Conservation (phyloP, 1,140 invertebrate species). For the Trichoplusia ni region DNA sequence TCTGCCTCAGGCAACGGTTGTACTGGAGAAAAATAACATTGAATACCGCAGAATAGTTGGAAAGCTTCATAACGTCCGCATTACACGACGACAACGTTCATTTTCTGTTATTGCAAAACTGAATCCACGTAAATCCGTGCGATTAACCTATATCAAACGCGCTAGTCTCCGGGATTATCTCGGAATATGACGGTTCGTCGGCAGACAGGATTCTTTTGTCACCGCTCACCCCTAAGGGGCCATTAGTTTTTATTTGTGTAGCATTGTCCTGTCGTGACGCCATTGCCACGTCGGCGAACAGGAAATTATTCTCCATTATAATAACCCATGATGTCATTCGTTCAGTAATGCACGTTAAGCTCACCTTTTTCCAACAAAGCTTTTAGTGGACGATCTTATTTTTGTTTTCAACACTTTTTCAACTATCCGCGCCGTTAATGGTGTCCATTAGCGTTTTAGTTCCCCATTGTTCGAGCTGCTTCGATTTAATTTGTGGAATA, state of each 20-base stretch:
- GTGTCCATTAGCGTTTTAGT: slow-evolving; percentile 43
- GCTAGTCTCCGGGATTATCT: slow-evolving; percentile 58
- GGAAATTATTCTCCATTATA: slow-evolving; percentile 73
- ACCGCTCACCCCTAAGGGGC: slow-evolving; percentile 46
- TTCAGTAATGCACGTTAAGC: slow-evolving; percentile 51
- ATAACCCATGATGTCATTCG: slow-evolving; percentile 58
- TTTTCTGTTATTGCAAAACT: slow-evolving; percentile 65
- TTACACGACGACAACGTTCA: slow-evolving; percentile 42
- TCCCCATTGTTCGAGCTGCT: slow-evolving; percentile 20
- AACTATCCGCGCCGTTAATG: slow-evolving; percentile 50
- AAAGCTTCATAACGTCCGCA: slow-evolving; percentile 47
- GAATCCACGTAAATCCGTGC: slow-evolving; percentile 63
- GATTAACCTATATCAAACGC: slow-evolving; percentile 70
- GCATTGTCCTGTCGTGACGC: slow-evolving; percentile 55
- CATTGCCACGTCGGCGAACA: slow-evolving; percentile 47
- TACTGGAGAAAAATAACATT: slow-evolving; percentile 8
- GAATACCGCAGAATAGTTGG: slow-evolving; percentile 33
- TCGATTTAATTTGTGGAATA: slow-evolving; percentile 25
- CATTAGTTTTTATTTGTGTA: slow-evolving; percentile 73
- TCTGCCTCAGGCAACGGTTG: slow-evolving; percentile 13
- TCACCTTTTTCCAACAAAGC: slow-evolving; percentile 41
- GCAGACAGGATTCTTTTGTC: slow-evolving; percentile 66
- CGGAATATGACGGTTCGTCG: slow-evolving; percentile 58
- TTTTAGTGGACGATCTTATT: slow-evolving; percentile 45
- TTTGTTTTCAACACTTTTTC: slow-evolving; percentile 53